Base-by-base conservation (phyloP, 37 sponge, comb jelly and placozoan species). In the Haliclona indistincta region DNA sequence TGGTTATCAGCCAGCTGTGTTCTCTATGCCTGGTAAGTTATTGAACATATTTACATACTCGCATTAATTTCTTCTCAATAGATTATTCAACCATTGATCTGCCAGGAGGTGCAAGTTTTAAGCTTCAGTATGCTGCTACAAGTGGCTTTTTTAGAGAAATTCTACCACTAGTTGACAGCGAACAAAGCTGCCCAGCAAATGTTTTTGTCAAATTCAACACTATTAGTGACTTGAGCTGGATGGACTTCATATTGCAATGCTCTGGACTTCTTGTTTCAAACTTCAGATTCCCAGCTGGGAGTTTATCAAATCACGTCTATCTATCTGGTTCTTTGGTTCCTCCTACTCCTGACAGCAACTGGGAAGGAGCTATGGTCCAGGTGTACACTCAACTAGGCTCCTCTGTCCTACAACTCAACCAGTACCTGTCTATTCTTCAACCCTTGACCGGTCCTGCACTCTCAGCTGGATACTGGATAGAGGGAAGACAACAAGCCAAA, bases 171-270 rank as follows among this genome's bases (percentile, higher is more conserved):
- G 20, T 23, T 26, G 78, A 78, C 19, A 41, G 52, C 7, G 51
- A 65, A 35, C 49, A 19, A 15, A 38, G 67, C 37, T 78, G 78
- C 66, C 54, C 43, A 2, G n/a, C 47, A 3, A 38, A 66, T 23
- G 58, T 47, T 3, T 78, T 78, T 41, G 22, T 78, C 40, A 66
- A 26, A 41, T 20, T 78, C 1, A 56, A 65, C 25, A 25, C 37
- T n/a, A n/a, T n/a, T n/a, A 30, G n/a, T 6, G n/a, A 11, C 60
- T 25, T 58, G 6, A n/a, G n/a, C 25, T 58, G 7, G 6, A n/a
- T 58, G 11, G 6, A 26, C 25, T 20, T 58, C 6, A 58, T 6
- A 7, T 25, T 26, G 6, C 6, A 8, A 11, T 58, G 60, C 28
- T 6, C 25, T 25, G 28, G 28, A 25, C 60, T 58, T 25, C 6